These are phyloP conservation scores for Stegastes partitus DNA, from an alignment of 2,113 vertebrate genomes.

Conservation along the genomic window DNA sequence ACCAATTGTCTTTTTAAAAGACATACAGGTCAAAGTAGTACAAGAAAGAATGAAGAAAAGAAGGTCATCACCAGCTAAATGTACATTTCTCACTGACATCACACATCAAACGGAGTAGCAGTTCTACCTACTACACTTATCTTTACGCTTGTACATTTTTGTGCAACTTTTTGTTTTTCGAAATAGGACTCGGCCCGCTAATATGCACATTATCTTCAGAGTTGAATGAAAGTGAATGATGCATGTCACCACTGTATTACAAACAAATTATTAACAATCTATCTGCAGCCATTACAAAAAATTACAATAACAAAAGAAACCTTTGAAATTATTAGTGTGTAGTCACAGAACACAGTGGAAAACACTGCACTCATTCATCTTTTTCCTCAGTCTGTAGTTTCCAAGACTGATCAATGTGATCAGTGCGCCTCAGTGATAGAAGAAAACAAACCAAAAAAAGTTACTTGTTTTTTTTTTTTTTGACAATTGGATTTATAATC, in stretches of 20 bases:
- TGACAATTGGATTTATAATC: constrained; percentile 89
- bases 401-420: constrained; percentile 99
- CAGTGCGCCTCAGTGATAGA: constrained; percentile 92
- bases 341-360: constrained; percentile 94
- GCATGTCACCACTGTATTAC: constrained; percentile 95
- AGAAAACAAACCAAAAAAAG: constrained; percentile 67
- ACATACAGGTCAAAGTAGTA: constrained; percentile 99
- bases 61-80: constrained; percentile 96
- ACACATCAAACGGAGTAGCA: constrained; percentile 96
- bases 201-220: constrained; percentile 94
- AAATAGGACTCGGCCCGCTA: constrained; percentile 90
- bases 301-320: constrained; percentile 85
- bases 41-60: constrained; percentile 93
- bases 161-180: constrained; percentile 92
- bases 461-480: too few relatives aligned
- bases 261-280: constrained; percentile 93
- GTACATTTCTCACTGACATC: constrained; percentile 99
- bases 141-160: constrained; percentile 96
- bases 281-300: constrained; percentile 83
- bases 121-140: constrained; percentile 97
- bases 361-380: constrained; percentile 91
- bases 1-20: constrained; percentile 99
- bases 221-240: constrained; percentile 92
- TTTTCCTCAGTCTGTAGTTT: constrained; percentile 85
- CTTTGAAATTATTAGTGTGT: constrained; percentile 89